Base-by-base conservation (phyloP, 2,888 invertebrate species). In the Odontocerum albicorne region DNA sequence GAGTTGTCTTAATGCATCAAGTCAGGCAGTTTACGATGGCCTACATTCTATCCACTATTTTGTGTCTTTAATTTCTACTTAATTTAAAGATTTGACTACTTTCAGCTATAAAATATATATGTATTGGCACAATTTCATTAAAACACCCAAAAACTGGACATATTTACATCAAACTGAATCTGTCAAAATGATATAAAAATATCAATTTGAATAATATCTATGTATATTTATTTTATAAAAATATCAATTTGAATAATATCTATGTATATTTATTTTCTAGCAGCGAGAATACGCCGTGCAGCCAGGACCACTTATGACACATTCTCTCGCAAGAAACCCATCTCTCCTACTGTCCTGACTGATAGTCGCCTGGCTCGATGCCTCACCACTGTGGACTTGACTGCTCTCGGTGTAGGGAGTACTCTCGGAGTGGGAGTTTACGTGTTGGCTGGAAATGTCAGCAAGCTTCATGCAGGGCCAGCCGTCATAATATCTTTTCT, bases 381-480 rank as follows among this genome's bases (percentile, higher is more conserved):
- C 45, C 76, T 95, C 2, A 85, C 86, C 0, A 88, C 90, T 0
- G 72, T 93, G 8, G 94, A 95, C 72, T 77, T 95, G 42, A 93
- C 92, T 0, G 87, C 90, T 0, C 71, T 95, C 32, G 94, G 87
- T 0, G 84, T 91, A 17, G 91, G 91, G 32, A 87, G 88, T 59
- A 91, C 90, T 0, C 80, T 96, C 10, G 95, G 95, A 0, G 91
- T 94, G 2, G 95, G 95, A 0, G 90, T 95, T 33, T 96, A 96
- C 67, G 93, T 95, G 16, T 70, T 96, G 47, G 92, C 91, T 17
- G 93, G 92, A 0, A 84, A 88, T 59, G 92, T 92, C 1, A 88
- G 92, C 3, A 88, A 86, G 70, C 81, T 81, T 57, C 82, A 83
- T 46, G 90, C 93, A 0, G 95, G 95, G 0, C 95, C 96, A 0